Conservation (phyloP, 2,113 vertebrate species). For the Erpornis zantholeuca region DNA sequence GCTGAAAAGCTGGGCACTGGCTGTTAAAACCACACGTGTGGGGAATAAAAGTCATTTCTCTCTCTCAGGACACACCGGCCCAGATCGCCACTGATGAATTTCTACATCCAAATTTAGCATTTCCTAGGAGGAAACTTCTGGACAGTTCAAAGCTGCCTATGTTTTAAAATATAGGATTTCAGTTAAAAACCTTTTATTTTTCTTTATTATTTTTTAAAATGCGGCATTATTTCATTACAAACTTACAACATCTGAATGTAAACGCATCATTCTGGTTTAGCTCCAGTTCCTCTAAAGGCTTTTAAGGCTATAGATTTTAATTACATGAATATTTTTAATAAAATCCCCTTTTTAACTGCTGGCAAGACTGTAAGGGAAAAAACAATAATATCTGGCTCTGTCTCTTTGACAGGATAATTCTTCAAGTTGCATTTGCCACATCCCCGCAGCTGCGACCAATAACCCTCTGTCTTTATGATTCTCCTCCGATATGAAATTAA, state of each 20-base stretch:
- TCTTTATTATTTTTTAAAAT: background rate
- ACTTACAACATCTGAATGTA: background rate
- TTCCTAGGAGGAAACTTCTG: background rate
- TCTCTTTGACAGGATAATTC: constrained; percentile 48
- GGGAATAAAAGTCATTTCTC: background rate
- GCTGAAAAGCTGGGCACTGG: background rate
- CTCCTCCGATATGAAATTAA: constrained; percentile 59
- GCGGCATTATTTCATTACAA: background rate
- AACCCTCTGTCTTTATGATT: constrained; percentile 58
- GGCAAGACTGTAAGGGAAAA: constrained; percentile 45
- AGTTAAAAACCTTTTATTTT: background rate
- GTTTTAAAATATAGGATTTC: background rate
- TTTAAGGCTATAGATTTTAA: constrained; percentile 37
- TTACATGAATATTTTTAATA: constrained; percentile 57
- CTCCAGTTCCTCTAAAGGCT: background rate
- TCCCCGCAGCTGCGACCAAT: constrained; percentile 67
- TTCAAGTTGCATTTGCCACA: constrained; percentile 46
- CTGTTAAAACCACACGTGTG: background rate
- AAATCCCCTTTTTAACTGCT: constrained; percentile 39
- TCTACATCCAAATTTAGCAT: background rate
- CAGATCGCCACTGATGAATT: background rate
- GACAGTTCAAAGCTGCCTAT: background rate
- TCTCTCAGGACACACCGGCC: background rate
- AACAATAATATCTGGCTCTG: constrained; percentile 46
- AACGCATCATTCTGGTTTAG: background rate